Conservation (phyloP, 2,113 vertebrate species). For the Nerophis ophidion region DNA sequence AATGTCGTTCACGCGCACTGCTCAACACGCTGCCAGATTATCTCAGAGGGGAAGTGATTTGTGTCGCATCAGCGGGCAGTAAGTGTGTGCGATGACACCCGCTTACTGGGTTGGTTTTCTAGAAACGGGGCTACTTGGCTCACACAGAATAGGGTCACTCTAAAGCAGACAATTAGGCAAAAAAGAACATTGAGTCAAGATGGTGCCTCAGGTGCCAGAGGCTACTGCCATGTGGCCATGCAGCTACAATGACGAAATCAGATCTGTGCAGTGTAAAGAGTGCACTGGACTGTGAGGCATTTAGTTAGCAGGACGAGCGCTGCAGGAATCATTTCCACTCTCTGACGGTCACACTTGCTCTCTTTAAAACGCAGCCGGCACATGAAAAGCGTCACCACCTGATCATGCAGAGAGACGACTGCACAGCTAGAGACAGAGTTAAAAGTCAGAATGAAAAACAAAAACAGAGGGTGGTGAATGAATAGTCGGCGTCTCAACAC, state of each 20-base stretch:
- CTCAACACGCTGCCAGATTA: conserved; percentile 41
- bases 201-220: conserved; percentile 33
- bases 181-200: conserved; percentile 21
- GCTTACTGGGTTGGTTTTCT: conserved; percentile 33
- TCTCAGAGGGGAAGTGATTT: conserved; percentile 55
- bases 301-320: not conserved
- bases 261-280: conserved; percentile 20
- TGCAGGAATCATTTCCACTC: conserved; percentile 15
- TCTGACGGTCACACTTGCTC: conserved; percentile 6
- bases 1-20: conserved; percentile 21
- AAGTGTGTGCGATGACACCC: conserved; percentile 46
- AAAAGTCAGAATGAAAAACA: conserved; percentile 62
- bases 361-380: conserved; percentile 7
- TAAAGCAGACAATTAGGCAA: conserved; percentile 34
- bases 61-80: conserved; percentile 42
- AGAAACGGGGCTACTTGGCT: conserved; percentile 32
- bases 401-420: conserved; percentile 15
- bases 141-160: conserved; percentile 29
- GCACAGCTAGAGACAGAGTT: conserved; percentile 32
- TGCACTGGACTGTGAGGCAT: conserved; percentile 17
- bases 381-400: conserved; percentile 27
- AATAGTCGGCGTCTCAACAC: conserved; percentile 52
- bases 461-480: conserved; percentile 50
- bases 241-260: conserved; percentile 25
- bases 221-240: conserved; percentile 30